Evolutionary conservation across 2,888 invertebrate species (phyloP).

Genomic region (Serrognathus titanus): DNA sequence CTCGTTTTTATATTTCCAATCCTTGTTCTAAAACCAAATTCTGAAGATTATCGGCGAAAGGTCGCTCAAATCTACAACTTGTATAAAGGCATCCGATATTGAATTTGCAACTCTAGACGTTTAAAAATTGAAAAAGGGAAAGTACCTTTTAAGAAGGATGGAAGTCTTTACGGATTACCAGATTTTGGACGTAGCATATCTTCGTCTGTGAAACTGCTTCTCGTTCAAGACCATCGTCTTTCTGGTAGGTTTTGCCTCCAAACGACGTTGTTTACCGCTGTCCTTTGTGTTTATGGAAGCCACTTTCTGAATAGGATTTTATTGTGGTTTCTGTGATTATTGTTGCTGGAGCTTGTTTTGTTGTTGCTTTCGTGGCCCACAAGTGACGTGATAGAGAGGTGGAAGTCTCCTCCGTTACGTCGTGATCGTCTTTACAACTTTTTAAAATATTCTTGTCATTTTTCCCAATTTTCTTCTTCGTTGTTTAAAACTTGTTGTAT

Average conservation of each 20-base stretch:
- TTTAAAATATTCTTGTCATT: too few species aligned
- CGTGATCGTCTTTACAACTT: too few species aligned
- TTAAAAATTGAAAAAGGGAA: too few species aligned
- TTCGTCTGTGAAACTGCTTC: slow-evolving; percentile 93
- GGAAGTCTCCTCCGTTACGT: slow-evolving; percentile 73
- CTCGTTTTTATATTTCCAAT: slow-evolving; percentile 97
- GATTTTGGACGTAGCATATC: slow-evolving; percentile 78
- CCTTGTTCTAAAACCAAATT: slow-evolving; percentile 99
- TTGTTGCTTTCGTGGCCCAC: slow-evolving; percentile 62
- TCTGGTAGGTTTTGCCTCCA: slow-evolving; percentile 84
- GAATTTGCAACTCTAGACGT: slow-evolving; percentile 69
- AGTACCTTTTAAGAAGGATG: too few species aligned
- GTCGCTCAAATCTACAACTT: slow-evolving; percentile 97
- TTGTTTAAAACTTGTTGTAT: too few species aligned
- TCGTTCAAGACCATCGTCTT: slow-evolving; percentile 98
- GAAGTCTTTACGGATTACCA: too few species aligned
- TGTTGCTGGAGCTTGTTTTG: slow-evolving; percentile 63
- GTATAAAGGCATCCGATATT: slow-evolving; percentile 96
- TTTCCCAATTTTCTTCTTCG: too few species aligned
- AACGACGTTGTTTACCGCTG: slow-evolving; percentile 39
- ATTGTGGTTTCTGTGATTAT: slow-evolving; percentile 62
- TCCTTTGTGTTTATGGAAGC: slow-evolving; percentile 76
- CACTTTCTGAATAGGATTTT: slow-evolving; percentile 92
- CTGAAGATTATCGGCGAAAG: slow-evolving; percentile 96
- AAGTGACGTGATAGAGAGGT: slow-evolving; percentile 50